phyloP scores from a whole-genome alignment of 2,888 invertebrate species.

The Eristalinus sepulchralis region DNA sequence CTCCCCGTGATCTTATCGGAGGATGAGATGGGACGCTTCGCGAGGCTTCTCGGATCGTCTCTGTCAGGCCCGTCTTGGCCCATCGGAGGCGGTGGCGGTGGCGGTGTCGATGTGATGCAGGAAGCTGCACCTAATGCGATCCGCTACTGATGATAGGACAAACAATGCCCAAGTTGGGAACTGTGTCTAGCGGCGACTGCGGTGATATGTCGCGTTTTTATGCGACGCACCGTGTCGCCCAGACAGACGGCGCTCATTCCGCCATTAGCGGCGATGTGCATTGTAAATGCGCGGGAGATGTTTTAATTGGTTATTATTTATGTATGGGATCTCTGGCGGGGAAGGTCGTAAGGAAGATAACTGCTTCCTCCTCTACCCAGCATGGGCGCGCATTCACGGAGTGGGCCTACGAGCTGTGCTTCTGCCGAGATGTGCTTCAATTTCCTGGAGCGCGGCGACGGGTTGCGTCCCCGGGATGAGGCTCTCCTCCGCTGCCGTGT shows the following conservation, averaged over 20 bases:
- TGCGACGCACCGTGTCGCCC: slow-evolving; percentile 38
- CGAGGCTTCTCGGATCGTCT: slow-evolving; percentile 24
- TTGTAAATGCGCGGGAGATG: slow-evolving; percentile 64
- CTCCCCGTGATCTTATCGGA: slow-evolving; percentile 61
- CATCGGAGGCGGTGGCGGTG: not conserved
- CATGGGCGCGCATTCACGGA: slow-evolving; percentile 3
- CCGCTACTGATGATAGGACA: slow-evolving; percentile 39
- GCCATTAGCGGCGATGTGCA: slow-evolving; percentile 41
- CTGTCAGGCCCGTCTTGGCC: slow-evolving; percentile 15
- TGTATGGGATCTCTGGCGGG: slow-evolving; percentile 63
- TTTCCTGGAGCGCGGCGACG: slow-evolving; percentile 49
- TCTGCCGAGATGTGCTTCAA: slow-evolving; percentile 12
- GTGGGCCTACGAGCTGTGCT: not conserved
- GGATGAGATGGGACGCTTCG: slow-evolving; percentile 54
- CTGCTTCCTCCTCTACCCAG: slow-evolving; percentile 40
- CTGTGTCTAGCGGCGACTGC: slow-evolving; percentile 47
- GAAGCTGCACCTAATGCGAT: slow-evolving; percentile 56
- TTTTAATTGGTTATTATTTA: slow-evolving; percentile 71
- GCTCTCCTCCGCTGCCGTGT: slow-evolving; percentile 9
- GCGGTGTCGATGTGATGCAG: slow-evolving; percentile 9
- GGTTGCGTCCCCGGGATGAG: slow-evolving; percentile 26
- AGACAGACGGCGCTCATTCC: slow-evolving; percentile 20
- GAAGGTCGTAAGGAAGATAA: slow-evolving; percentile 9
- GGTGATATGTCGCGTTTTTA: slow-evolving; percentile 57
- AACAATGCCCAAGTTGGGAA: slow-evolving; percentile 66